phyloP scores from a whole-genome alignment of 2,797 vertebrate species.

The Arrhamphus sclerolepis region DNA sequence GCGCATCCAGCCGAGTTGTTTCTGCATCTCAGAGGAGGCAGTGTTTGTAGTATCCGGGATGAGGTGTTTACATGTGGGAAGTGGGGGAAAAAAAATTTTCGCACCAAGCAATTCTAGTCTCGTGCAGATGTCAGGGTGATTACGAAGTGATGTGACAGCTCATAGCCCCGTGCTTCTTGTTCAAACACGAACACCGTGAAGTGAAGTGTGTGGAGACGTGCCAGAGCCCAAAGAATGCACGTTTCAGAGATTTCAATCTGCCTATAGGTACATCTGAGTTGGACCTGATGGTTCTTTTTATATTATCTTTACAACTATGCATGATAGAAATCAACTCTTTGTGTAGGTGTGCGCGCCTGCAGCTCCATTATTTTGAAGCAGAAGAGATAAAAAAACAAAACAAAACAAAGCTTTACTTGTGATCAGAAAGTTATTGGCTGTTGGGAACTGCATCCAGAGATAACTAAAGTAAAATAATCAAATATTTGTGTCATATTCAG shows the following conservation, averaged over 20 bases:
- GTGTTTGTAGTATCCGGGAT: background rate
- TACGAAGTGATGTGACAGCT: constrained; percentile 68
- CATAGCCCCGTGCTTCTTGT: constrained; percentile 75
- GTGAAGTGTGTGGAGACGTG: constrained; percentile 57
- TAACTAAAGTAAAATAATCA: too few relatives aligned
- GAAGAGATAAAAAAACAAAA: background rate
- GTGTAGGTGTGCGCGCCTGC: background rate
- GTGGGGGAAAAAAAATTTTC: background rate
- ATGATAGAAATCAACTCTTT: background rate
- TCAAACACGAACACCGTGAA: constrained; percentile 77
- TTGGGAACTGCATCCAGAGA: too few relatives aligned
- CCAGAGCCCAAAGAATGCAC: constrained; percentile 63
- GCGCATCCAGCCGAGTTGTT: background rate
- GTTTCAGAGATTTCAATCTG: constrained; percentile 54
- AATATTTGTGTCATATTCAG: constrained; percentile 8
- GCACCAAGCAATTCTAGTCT: constrained; percentile 14
- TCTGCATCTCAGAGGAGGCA: background rate
- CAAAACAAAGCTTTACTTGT: too few relatives aligned
- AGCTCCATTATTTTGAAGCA: background rate
- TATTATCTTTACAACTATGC: constrained; percentile 3
- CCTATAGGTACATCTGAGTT: constrained; percentile 45
- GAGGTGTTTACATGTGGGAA: constrained; percentile 15
- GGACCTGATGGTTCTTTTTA: constrained; percentile 23
- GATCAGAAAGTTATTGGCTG: too few relatives aligned
- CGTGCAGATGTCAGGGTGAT: constrained; percentile 36